A percentile compares a stretch with the other conserved stretches of the same genome.
These are phyloP conservation scores for Anoplopoma fimbria DNA, from an alignment of 2,113 vertebrate genomes.

Conservation along the genomic window DNA sequence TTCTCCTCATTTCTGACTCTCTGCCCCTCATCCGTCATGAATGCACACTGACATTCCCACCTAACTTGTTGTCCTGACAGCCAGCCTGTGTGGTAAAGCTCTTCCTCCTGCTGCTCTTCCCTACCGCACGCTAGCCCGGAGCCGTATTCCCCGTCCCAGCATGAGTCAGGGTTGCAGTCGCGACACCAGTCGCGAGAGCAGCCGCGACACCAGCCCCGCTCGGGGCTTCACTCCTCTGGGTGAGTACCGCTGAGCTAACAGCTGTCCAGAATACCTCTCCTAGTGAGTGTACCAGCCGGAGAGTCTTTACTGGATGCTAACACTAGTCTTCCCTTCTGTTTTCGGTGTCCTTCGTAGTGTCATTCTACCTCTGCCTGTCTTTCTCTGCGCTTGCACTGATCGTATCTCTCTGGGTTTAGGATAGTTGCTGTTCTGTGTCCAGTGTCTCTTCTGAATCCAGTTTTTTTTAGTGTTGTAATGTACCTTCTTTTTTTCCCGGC, in stretches of 20 bases:
- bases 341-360: neutral
- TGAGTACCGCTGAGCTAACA: constrained; percentile 87
- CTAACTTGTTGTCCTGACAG: constrained; percentile 85
- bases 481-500: neutral
- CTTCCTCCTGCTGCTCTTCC: constrained; percentile 95
- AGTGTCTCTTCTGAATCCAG: neutral
- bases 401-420: constrained; percentile 3
- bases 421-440: neutral
- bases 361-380: constrained; percentile 50
- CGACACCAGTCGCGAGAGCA: constrained; percentile 99
- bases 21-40: constrained; percentile 26
- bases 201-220: constrained; percentile 99
- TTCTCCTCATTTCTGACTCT: constrained; percentile 10
- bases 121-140: constrained; percentile 99
- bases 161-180: constrained; percentile 99
- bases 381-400: constrained; percentile 76
- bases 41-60: constrained; percentile 66
- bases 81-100: constrained; percentile 94
- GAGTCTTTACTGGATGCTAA: neutral
- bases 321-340: neutral
- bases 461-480: neutral
- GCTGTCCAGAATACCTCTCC: neutral
- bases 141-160: constrained; percentile 99
- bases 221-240: constrained; percentile 97
- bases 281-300: neutral